A percentile compares a stretch with the other conserved stretches of the same genome.
These are phyloP conservation scores for Oreohelix idahoensis DNA, from an alignment of 1,140 invertebrate species.

Conservation along the genomic window DNA sequence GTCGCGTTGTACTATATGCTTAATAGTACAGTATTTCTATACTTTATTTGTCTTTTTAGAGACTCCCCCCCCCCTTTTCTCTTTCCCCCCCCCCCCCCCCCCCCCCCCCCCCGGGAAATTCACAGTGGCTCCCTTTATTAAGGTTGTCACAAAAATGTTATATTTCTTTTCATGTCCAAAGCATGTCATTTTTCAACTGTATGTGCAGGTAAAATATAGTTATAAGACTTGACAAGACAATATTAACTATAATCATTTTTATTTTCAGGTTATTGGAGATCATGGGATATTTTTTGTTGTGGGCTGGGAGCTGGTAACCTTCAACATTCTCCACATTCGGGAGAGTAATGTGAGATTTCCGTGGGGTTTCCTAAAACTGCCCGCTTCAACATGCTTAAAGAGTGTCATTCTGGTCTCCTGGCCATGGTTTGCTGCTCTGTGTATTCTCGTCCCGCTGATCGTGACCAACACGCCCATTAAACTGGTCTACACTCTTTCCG, in stretches of 20 bases:
- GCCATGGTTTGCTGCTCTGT: conserved; percentile 2
- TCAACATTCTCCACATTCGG: background rate
- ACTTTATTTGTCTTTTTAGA: no score
- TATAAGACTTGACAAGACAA: no score
- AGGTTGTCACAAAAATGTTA: no score
- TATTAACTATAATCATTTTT: background rate
- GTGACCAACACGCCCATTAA: background rate
- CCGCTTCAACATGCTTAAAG: background rate
- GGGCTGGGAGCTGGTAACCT: background rate
- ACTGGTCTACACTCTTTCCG: background rate
- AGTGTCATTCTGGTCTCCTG: background rate
- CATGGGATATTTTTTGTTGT: conserved; percentile 20
- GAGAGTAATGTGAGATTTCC: background rate
- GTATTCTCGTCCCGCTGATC: background rate
- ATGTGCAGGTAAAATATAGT: no score
- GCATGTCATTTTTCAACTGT: no score
- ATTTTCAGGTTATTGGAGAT: background rate
- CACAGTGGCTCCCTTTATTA: no score
- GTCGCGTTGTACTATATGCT: no score
- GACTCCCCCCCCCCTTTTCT: no score
- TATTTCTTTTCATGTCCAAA: no score
- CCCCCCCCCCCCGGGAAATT: no score
- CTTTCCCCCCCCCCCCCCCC: no score
- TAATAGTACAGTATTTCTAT: no score
- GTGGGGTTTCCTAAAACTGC: background rate